Conservation (phyloP, 2,113 vertebrate species). For the Machaerirhynchus nigripectus region DNA sequence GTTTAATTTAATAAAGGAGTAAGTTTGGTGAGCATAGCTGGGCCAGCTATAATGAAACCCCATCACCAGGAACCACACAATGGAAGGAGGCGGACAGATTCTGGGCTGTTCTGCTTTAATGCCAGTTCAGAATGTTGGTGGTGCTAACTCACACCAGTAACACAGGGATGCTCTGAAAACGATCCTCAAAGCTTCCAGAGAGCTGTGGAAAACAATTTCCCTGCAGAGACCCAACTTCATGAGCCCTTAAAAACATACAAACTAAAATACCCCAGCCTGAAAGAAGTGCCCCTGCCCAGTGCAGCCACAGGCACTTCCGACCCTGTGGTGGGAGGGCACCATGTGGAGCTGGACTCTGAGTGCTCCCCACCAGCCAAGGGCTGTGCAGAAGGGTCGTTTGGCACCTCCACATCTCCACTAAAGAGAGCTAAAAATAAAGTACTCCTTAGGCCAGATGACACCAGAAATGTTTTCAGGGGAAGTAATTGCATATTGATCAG, state of each 20-base stretch:
- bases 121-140: neutral
- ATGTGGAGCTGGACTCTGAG: neutral
- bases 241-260: neutral
- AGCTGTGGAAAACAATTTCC: neutral
- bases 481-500: slow-evolving; percentile 81
- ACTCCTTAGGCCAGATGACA: slow-evolving; percentile 38
- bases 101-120: neutral
- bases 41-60: neutral
- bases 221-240: neutral
- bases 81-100: neutral
- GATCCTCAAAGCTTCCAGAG: neutral
- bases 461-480: slow-evolving; percentile 64
- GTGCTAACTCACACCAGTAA: neutral
- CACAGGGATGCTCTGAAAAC: neutral
- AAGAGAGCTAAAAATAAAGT: slow-evolving; percentile 58
- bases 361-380: rapidly evolving
- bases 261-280: neutral
- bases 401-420: neutral
- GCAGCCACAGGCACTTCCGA: neutral
- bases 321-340: rapidly evolving
- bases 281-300: neutral
- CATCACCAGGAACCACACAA: neutral
- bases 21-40: neutral
- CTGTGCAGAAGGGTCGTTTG: neutral
- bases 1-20: neutral